A percentile compares a stretch with the other conserved stretches of the same genome.
Evolutionary conservation across 2,797 vertebrate genomes (phyloP).

Genomic region (Triplophysa bombifrons): DNA sequence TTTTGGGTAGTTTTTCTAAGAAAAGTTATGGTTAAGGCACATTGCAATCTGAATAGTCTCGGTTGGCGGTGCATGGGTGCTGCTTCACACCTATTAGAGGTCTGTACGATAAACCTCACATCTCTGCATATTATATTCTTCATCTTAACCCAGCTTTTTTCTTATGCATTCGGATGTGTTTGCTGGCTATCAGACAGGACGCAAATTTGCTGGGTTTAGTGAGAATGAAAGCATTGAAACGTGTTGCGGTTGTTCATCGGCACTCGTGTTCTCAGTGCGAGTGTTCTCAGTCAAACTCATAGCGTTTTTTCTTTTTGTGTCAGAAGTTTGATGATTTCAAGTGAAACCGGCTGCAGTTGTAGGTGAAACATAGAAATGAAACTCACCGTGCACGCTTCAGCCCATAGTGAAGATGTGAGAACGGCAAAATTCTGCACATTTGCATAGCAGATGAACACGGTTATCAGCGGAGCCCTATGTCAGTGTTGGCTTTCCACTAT

Average conservation of each 20-base stretch:
- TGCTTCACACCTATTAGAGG: neutral
- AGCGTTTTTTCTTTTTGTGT: constrained; percentile 24
- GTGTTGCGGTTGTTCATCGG: constrained; percentile 49
- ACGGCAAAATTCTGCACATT: constrained; percentile 1
- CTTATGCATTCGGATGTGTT: neutral
- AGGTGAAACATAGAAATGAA: constrained; percentile 32
- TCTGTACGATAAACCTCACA: constrained; percentile 16
- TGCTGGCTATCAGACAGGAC: constrained; percentile 5
- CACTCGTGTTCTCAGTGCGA: neutral
- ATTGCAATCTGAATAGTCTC: neutral
- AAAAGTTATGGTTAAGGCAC: neutral
- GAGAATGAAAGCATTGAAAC: constrained; percentile 57
- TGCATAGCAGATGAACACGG: neutral
- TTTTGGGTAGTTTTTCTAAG: constrained; percentile 21
- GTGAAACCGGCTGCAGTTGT: constrained; percentile 27
- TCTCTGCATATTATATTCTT: neutral
- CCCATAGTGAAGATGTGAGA: constrained; percentile 15
- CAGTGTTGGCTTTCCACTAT: neutral
- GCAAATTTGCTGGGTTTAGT: constrained; percentile 13
- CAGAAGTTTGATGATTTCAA: constrained; percentile 23
- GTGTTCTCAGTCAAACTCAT: constrained; percentile 15
- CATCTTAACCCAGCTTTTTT: neutral
- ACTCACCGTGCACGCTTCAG: neutral
- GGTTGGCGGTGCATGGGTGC: neutral
- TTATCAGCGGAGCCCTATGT: neutral